Evolutionary conservation across 2,888 invertebrate genomes (phyloP).

Genomic region (Julus scanicus): DNA sequence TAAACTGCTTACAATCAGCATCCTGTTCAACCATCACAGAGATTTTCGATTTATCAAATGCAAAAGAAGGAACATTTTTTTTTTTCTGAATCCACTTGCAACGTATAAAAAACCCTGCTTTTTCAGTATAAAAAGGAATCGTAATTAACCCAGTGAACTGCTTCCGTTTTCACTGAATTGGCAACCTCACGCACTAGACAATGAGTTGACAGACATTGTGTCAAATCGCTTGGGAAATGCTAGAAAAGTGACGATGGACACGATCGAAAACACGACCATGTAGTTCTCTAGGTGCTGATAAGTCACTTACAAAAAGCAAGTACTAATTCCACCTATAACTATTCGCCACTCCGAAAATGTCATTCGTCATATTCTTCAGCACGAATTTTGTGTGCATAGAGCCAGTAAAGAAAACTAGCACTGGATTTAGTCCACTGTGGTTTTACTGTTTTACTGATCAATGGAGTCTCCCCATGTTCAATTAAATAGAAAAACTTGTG

Average conservation of each 20-base stretch:
- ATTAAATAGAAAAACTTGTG: not conserved
- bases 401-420: not conserved
- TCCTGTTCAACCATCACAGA: not conserved
- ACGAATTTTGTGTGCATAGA: not conserved
- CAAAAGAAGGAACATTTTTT: not conserved
- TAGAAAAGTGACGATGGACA: not conserved
- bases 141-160: constrained; percentile 15
- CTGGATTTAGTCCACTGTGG: not conserved
- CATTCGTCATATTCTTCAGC: not conserved
- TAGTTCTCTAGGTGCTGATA: not conserved
- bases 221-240: not conserved
- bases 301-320: not conserved
- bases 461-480: not conserved
- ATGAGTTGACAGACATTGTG: constrained; percentile 22
- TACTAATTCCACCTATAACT: not conserved
- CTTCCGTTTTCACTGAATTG: not conserved
- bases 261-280: not conserved
- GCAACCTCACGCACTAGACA: constrained; percentile 1
- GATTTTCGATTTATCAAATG: not conserved
- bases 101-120: not conserved
- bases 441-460: not conserved
- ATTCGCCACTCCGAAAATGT: constrained; percentile 17
- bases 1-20: not conserved
- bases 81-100: not conserved
- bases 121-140: not conserved